Evolutionary conservation across 2,797 vertebrate species (phyloP), one percentile per base, ranked within the genome.

Genomic region (Pteronotus mesoamericanus): DNA sequence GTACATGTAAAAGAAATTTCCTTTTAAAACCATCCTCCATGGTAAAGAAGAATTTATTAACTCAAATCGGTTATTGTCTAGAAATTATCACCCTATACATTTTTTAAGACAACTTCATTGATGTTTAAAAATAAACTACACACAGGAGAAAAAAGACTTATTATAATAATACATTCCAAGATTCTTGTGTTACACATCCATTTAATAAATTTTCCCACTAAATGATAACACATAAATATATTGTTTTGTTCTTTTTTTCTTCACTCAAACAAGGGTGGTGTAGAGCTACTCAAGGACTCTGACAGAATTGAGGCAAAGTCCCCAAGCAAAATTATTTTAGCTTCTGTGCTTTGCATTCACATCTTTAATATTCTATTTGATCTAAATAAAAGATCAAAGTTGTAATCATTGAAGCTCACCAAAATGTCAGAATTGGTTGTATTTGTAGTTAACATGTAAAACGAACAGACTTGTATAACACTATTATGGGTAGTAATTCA

Each of bases 371-470:
- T 95, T 90, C 61, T 51, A 97, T 22, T 89, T 5, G 3, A 44
- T 86, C 74, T 94, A 89, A 96, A 94, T 82, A 68, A 86, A 96
- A 95, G 26, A 94, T 93, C 59, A 97, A 96, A 97, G 68, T 80
- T 66, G 72, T 94, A 97, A 95, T 96, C 64, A 66, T n/a, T 59
- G 51, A 83, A 34, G 3, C 57, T 97, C 86, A 55, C 29, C 42
- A 19, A 96, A 93, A 59, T 97, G 85, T 95, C 89, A 94, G 6
- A 96, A 75, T 80, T 59, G 75, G 22, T 84, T 97, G 42, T 96
- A 96, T 82, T 94, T 88, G 9, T 77, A 44, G 53, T 94, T 97
- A 96, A 93, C 42, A 89, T 66, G 14, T 68, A 37, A 96, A 97
- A 83, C 42, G 71, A 91, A 3, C 4, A 97, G 34, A 69, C 18